Evolutionary conservation across 2,113 vertebrate species (phyloP).

Genomic region (Pholis gunnellus): DNA sequence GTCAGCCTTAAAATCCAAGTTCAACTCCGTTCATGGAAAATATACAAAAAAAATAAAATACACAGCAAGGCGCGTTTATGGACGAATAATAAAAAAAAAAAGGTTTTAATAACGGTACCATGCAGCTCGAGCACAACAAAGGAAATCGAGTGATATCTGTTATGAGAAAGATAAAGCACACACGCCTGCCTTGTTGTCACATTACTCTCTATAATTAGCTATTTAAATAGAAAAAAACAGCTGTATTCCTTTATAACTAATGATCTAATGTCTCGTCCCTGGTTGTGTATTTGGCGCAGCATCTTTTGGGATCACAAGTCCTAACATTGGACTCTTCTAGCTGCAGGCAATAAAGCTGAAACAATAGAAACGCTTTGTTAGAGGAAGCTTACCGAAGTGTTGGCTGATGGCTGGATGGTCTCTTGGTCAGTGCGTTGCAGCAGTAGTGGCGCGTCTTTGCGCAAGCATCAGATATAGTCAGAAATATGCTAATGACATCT

Average conservation of each 20-base stretch:
- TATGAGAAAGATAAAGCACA: conserved; percentile 36
- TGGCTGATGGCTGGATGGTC: conserved; percentile 35
- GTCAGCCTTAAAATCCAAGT: conserved; percentile 12
- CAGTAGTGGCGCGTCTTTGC: conserved; percentile 72
- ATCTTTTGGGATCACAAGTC: background rate
- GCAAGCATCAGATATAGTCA: conserved; percentile 74
- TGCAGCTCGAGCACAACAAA: conserved; percentile 59
- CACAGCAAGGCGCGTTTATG: conserved; percentile 1
- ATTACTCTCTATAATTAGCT: background rate
- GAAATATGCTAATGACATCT: conserved; percentile 83
- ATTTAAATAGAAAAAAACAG: background rate
- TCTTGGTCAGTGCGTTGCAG: conserved; percentile 72
- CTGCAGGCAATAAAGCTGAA: background rate
- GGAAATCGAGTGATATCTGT: conserved; percentile 16
- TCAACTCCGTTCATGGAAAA: background rate
- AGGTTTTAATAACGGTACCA: conserved; percentile 18
- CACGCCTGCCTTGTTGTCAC: background rate
- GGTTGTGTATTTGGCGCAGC: background rate
- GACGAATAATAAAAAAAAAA: background rate
- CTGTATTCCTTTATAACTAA: background rate
- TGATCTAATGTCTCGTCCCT: background rate
- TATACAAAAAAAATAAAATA: background rate
- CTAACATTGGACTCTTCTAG: background rate
- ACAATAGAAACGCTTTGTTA: background rate
- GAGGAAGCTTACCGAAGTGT: conserved; percentile 72